Percentiles rank a stretch among this genome's conserved stretches.
Conservation (phyloP, 2,113 vertebrate species). For the Chaenocephalus aceratus region DNA sequence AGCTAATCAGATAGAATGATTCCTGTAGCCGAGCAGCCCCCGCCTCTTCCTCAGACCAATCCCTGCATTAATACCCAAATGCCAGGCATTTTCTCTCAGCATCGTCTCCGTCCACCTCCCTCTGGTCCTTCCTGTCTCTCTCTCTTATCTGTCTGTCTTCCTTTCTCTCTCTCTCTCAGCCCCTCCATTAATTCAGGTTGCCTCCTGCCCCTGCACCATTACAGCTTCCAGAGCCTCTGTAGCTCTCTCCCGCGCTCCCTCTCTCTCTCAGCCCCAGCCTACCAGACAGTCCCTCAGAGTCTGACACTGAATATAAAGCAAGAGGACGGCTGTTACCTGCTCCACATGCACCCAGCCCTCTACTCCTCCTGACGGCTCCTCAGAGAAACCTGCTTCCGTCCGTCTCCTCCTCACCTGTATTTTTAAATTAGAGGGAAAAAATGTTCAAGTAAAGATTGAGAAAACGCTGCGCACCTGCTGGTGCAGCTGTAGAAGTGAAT, state of each 20-base stretch:
- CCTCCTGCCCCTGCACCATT: slow-evolving; percentile 68
- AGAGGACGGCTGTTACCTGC: slow-evolving; percentile 78
- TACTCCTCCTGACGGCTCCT: slow-evolving; percentile 72
- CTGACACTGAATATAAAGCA: slow-evolving; percentile 83
- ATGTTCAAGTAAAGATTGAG: slow-evolving; percentile 58
- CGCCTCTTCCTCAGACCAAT: slow-evolving; percentile 55
- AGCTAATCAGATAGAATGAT: slow-evolving; percentile 84
- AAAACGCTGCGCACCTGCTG: slow-evolving; percentile 82
- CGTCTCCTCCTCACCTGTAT: slow-evolving; percentile 74
- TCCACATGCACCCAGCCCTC: slow-evolving; percentile 77
- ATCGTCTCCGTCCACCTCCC: slow-evolving; percentile 30
- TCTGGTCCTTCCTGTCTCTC: slow-evolving; percentile 25
- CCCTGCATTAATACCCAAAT: slow-evolving; percentile 62
- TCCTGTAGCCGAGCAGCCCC: slow-evolving; percentile 68
- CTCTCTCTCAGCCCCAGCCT: slow-evolving; percentile 70
- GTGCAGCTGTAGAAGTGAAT: slow-evolving; percentile 48
- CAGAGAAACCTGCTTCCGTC: slow-evolving; percentile 66
- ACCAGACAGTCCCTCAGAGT: slow-evolving; percentile 77
- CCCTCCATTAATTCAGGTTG: slow-evolving; percentile 77
- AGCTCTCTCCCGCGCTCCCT: slow-evolving; percentile 32
- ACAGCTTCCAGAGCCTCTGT: slow-evolving; percentile 62
- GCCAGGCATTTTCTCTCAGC: slow-evolving; percentile 26
- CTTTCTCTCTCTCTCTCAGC: slow-evolving; percentile 34
- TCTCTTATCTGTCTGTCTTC: slow-evolving; percentile 25
- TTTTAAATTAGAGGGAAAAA: slow-evolving; percentile 42